phyloP scores from a whole-genome alignment of 2,797 vertebrate genomes.

The Pangasius krempfi region DNA sequence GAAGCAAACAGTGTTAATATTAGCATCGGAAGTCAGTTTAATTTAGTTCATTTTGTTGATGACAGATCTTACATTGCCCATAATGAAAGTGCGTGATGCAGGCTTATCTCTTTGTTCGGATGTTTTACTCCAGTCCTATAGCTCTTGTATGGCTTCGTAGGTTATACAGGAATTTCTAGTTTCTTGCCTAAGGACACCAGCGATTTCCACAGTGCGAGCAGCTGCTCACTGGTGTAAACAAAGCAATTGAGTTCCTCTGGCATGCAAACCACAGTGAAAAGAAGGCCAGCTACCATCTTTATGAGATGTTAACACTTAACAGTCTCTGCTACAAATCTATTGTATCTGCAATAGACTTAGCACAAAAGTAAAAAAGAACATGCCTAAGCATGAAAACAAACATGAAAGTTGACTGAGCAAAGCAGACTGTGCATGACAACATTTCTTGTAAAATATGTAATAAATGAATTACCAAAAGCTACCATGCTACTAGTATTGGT shows the following conservation, averaged over 20 bases:
- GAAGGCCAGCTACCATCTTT: neutral
- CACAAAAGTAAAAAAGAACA: neutral
- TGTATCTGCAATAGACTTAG: neutral
- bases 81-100: neutral
- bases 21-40: neutral
- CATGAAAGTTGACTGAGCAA: neutral
- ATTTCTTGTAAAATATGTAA: neutral
- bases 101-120: neutral
- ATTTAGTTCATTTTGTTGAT: neutral
- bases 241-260: conserved; percentile 10
- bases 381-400: neutral
- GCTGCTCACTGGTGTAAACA: conserved; percentile 30
- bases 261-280: neutral
- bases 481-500: neutral
- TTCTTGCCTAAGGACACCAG: conserved; percentile 12
- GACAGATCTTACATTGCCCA: neutral
- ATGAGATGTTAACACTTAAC: conserved; percentile 9
- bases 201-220: conserved; percentile 10
- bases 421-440: neutral
- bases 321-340: neutral
- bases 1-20: neutral
- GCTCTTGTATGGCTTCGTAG: neutral
- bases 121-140: neutral
- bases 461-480: neutral
- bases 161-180: neutral